Evolutionary conservation across 64 coral and sea anemone genomes (phyloP).

Genomic region (Anthopleura sola): DNA sequence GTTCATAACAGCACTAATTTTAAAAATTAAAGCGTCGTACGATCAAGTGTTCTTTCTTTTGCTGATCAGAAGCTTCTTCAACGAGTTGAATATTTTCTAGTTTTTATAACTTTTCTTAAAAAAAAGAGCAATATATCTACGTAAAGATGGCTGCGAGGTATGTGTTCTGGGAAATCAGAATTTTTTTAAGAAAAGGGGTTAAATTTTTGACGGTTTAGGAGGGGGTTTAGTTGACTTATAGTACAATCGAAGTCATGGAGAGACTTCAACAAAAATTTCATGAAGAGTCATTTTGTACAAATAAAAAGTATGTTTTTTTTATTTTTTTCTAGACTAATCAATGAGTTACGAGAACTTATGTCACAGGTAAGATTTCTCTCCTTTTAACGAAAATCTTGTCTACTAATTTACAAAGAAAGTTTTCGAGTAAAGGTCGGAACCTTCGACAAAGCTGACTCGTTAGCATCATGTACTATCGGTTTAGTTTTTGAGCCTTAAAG

Average conservation of each 20-base stretch:
- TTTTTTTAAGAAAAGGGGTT: not conserved
- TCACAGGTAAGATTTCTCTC: not conserved
- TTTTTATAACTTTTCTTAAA: not conserved
- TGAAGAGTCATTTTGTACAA: not conserved
- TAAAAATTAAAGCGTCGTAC: conserved; percentile 41
- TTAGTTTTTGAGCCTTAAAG: too few relatives aligned
- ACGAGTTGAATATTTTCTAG: not conserved
- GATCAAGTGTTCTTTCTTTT: conserved; percentile 10
- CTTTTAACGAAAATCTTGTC: too few relatives aligned
- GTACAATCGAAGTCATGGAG: not conserved
- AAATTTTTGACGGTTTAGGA: too few relatives aligned
- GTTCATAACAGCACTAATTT: conserved; percentile 28
- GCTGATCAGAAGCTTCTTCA: not conserved
- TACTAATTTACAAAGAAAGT: too few relatives aligned
- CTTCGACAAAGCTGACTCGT: too few relatives aligned
- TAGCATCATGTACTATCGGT: too few relatives aligned
- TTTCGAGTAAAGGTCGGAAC: too few relatives aligned
- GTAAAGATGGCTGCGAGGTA: not conserved
- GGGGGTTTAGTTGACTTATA: too few relatives aligned
- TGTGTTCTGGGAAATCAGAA: not conserved
- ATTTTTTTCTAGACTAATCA: not conserved
- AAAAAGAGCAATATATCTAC: not conserved
- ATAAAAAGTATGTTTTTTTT: not conserved
- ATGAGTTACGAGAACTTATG: not conserved
- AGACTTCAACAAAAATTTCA: too few relatives aligned